Evolutionary conservation across 2,888 invertebrate genomes (phyloP), one percentile per base, ranked within the genome.

Genomic region (Archips crataeganus): DNA sequence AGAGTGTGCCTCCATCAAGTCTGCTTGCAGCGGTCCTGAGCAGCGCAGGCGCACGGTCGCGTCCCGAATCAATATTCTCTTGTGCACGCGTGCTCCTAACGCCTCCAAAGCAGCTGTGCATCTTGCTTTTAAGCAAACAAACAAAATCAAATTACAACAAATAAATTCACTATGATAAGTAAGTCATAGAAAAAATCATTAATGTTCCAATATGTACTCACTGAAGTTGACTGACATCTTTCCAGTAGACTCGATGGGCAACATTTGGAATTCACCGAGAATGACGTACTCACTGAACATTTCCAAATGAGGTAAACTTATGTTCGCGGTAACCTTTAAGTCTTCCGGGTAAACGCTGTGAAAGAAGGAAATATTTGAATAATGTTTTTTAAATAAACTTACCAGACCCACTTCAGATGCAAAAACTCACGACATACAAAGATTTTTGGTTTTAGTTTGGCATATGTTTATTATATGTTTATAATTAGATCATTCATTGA

Each of bases 1-100:
- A 9, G 95, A 95, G 79, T 95, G 96, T 0, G 96, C 92, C 78
- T 96, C 96, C 79, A 91, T 94, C 10, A 96, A 90, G 72, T 94
- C 87, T 0, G 96, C 91, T 10, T 85, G 75, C 1, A 90, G 79
- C 0, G 87, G 85, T 23, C 90, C 92, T 0, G 90, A 85, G 62
- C 93, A 92, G 62, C 94, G 94, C 59, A 96, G 87, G 47, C 89
- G 94, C 5, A 96, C 95, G 0, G 86, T 89, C 0, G 96, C 91
- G 75, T 95, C 95, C 2, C 88, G 81, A 39, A 94, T 91, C 64
- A 94, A 86, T 81, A 94, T 90, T 54, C 94, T 82, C 68, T 90
- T 92, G 77, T 94, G 93, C 0, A 94, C 90, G 49, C 88, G 83
- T 0, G 93, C 94, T 0, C 94, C 94, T 0, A 90, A 76, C 0